Evolutionary conservation across 2,888 invertebrate species (phyloP).

Genomic region (Corythucha ciliata): DNA sequence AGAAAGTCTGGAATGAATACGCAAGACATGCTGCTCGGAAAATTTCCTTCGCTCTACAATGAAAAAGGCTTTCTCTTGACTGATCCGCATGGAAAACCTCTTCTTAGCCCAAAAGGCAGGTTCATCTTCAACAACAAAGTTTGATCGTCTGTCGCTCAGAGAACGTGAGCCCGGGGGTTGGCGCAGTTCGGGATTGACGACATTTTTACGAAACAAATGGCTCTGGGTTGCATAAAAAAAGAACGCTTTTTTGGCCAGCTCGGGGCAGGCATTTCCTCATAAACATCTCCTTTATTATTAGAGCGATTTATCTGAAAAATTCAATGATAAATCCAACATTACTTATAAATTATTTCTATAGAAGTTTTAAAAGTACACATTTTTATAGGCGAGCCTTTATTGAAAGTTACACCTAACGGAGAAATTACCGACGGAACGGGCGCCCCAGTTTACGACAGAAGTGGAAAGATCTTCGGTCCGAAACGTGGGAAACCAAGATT

Average conservation of each 20-base stretch:
- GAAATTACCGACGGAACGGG: slow-evolving; percentile 9
- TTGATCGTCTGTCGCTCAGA: too few species aligned
- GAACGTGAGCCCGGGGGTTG: too few species aligned
- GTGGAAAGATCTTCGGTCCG: slow-evolving; percentile 5
- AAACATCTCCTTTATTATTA: too few species aligned
- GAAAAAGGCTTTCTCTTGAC: slow-evolving; percentile 12
- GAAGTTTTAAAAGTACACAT: too few species aligned
- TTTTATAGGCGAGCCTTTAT: slow-evolving; percentile 1
- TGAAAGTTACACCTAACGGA: not conserved
- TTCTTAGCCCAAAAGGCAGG: not conserved
- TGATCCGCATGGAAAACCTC: slow-evolving; percentile 6
- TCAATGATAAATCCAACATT: too few species aligned
- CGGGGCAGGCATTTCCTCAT: too few species aligned
- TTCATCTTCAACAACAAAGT: not conserved
- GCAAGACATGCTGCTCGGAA: not conserved
- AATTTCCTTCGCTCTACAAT: slow-evolving; percentile 7
- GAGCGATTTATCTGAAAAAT: too few species aligned
- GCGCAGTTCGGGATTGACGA: too few species aligned
- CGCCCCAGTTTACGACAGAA: slow-evolving; percentile 5
- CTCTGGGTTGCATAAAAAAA: too few species aligned
- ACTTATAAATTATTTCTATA: too few species aligned
- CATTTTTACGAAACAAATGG: too few species aligned
- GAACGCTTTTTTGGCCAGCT: too few species aligned
- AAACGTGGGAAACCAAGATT: slow-evolving; percentile 10
- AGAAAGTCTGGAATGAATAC: not conserved